These are phyloP conservation scores for Molanna angustata DNA, from an alignment of 2,888 invertebrate species.

Conservation along the genomic window DNA sequence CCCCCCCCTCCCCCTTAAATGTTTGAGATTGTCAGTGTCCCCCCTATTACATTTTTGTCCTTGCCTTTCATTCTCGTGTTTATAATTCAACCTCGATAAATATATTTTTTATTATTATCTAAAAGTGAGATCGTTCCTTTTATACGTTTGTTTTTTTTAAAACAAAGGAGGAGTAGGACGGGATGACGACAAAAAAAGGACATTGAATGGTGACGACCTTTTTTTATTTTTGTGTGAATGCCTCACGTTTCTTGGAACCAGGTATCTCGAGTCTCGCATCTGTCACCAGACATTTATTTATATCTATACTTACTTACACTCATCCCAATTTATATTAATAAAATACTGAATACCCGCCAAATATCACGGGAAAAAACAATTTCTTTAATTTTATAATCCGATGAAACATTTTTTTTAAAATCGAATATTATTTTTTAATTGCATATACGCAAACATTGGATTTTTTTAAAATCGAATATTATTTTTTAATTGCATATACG, in stretches of 20 bases:
- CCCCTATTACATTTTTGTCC: too few relatives aligned
- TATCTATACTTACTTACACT: not conserved
- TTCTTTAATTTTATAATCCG: too few relatives aligned
- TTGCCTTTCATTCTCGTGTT: too few relatives aligned
- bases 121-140: not conserved
- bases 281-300: slow-evolving; percentile 3
- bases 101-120: slow-evolving; percentile 1
- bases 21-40: too few relatives aligned
- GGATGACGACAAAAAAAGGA: slow-evolving; percentile 16
- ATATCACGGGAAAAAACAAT: too few relatives aligned
- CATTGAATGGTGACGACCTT: slow-evolving; percentile 17
- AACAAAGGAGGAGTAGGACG: slow-evolving; percentile 15
- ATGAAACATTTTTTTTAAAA: too few relatives aligned
- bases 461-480: too few relatives aligned
- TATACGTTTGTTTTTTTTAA: slow-evolving; percentile 1
- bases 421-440: too few relatives aligned
- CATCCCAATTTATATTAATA: not conserved
- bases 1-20: too few relatives aligned
- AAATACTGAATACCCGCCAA: too few relatives aligned
- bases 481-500: too few relatives aligned
- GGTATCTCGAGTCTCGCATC: slow-evolving; percentile 2
- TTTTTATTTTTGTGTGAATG: slow-evolving; percentile 11
- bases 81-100: not conserved
- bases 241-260: slow-evolving; percentile 6
- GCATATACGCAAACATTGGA: too few relatives aligned